A percentile compares a stretch with the other conserved stretches of the same genome.
phyloP scores from a whole-genome alignment of 2,888 invertebrate genomes.

The Ophioninae sp. region DNA sequence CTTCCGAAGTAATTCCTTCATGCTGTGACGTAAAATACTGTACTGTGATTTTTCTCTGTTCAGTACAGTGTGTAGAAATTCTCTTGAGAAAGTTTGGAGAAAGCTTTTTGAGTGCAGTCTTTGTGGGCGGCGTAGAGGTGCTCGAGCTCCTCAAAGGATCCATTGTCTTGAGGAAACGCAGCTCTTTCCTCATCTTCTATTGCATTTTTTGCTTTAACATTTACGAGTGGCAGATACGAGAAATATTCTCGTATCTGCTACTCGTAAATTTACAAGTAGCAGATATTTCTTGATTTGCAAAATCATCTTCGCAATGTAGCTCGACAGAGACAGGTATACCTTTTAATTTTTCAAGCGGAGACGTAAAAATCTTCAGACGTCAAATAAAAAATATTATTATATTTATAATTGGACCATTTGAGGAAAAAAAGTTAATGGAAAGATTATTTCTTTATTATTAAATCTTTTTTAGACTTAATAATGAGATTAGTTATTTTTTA shows the following conservation, averaged over 20 bases:
- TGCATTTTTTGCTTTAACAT: too few relatives aligned
- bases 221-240: too few relatives aligned
- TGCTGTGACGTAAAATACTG: not conserved
- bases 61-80: not conserved
- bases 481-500: too few relatives aligned
- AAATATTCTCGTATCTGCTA: too few relatives aligned
- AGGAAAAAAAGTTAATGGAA: too few relatives aligned
- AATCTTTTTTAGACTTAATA: too few relatives aligned
- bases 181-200: not conserved
- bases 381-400: not conserved
- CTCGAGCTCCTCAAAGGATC: conserved; percentile 3
- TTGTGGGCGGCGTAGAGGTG: not conserved
- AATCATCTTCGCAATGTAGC: not conserved
- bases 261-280: too few relatives aligned
- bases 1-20: not conserved
- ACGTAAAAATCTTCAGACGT: not conserved
- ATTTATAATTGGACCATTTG: too few relatives aligned
- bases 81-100: not conserved
- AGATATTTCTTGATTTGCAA: not conserved
- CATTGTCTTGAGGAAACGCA: not conserved
- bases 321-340: not conserved
- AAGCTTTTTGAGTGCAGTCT: not conserved
- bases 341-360: not conserved
- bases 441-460: too few relatives aligned
- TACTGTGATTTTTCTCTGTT: not conserved